phyloP scores from a whole-genome alignment of 2,797 vertebrate species.

The Catostomus latipinnis region DNA sequence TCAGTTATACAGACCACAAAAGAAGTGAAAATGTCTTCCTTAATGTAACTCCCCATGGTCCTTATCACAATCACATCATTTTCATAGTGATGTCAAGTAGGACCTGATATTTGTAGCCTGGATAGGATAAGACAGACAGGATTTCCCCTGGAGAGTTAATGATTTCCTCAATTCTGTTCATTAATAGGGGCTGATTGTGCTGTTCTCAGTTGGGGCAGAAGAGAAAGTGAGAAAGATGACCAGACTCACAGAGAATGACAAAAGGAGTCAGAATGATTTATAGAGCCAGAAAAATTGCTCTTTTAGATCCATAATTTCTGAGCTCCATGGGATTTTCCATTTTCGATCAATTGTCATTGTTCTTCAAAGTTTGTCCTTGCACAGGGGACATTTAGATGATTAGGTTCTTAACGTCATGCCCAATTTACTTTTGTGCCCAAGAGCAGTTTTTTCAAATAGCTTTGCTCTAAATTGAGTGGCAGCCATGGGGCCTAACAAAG shows the following conservation, averaged over 20 bases:
- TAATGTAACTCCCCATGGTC: neutral
- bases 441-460: constrained; percentile 82
- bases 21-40: neutral
- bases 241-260: neutral
- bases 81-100: constrained; percentile 34
- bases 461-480: constrained; percentile 74
- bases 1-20: neutral
- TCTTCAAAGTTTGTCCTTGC: constrained; percentile 74
- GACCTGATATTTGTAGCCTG: constrained; percentile 38
- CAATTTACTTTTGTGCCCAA: constrained; percentile 76
- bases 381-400: constrained; percentile 71
- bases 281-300: no score
- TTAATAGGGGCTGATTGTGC: constrained; percentile 50
- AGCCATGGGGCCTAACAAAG: constrained; percentile 64
- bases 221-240: constrained; percentile 26
- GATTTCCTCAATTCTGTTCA: constrained; percentile 52
- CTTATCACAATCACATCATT: constrained; percentile 51
- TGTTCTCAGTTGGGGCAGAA: constrained; percentile 17
- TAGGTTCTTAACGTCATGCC: constrained; percentile 72
- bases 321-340: neutral
- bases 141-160: constrained; percentile 58
- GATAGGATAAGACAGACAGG: constrained; percentile 25
- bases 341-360: constrained; percentile 27
- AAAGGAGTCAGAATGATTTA: neutral
- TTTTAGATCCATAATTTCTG: neutral